Base-by-base conservation (phyloP, 2,888 invertebrate genomes). In the Mythimna loreyi region DNA sequence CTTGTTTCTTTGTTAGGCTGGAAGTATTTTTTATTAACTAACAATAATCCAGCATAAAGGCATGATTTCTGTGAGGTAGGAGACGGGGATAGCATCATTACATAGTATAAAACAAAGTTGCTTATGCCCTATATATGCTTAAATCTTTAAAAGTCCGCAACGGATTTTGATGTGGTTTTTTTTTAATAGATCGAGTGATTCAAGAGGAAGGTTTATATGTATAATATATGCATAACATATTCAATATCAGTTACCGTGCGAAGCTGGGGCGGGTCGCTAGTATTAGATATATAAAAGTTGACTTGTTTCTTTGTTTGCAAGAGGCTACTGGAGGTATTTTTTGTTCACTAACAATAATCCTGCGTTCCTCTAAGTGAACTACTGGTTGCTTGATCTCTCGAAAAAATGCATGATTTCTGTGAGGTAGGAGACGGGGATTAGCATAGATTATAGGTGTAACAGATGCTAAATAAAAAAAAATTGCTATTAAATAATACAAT, bases 61-160 rank as follows among this genome's bases (percentile, higher is more conserved):
- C 28, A n/a, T 1, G 2, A n/a, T 30, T n/a, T n/a, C 21, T 53
- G 30, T n/a, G 13, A 2, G 21, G 28, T 30, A 53, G 11, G 21
- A 5, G 6, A 11, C 19, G 23, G 23, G 7, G 16, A 33, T 2
- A n/a, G n/a, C n/a, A n/a, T n/a, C n/a, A n/a, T 21, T 21, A n/a
- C n/a, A n/a, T n/a, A n/a, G n/a, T 70, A 49, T 52, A 52, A 71
- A 75, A 45, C 67, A 36, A 49, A 13, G 4, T 43, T 45, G 16
- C 13, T 55, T n/a, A n/a, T n/a, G n/a, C n/a, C n/a, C n/a, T n/a
- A n/a, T n/a, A n/a, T n/a, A n/a, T n/a, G n/a, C n/a, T n/a, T n/a
- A n/a, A n/a, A n/a, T n/a, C n/a, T n/a, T n/a, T n/a, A n/a, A n/a
- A n/a, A n/a, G n/a, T n/a, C n/a, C n/a, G n/a, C n/a, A n/a, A n/a